A percentile compares a stretch with the other conserved stretches of the same genome.
Evolutionary conservation across 2,888 invertebrate species (phyloP).

Genomic region (Agriopis leucophaearia): DNA sequence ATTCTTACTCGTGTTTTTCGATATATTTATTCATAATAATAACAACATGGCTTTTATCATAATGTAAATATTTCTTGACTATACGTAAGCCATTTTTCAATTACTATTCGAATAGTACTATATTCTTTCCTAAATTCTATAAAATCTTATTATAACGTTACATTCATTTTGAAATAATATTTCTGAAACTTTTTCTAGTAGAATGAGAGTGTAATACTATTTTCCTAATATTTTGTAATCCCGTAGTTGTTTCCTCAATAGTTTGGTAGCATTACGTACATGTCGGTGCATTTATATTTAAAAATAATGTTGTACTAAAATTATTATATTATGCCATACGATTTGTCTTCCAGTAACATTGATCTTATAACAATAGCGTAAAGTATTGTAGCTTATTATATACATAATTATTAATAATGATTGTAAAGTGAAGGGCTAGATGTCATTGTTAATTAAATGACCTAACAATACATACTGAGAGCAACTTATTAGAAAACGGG

Average conservation of each 20-base stretch:
- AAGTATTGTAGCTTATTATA: slow-evolving; percentile 84
- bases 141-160: slow-evolving; percentile 34
- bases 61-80: slow-evolving; percentile 71
- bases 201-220: slow-evolving; percentile 75
- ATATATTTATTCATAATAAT: slow-evolving; percentile 60
- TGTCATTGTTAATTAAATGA: slow-evolving; percentile 50
- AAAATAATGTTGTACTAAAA: slow-evolving; percentile 74
- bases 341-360: slow-evolving; percentile 87
- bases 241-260: slow-evolving; percentile 77
- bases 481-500: background rate
- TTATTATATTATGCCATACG: slow-evolving; percentile 84
- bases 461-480: slow-evolving; percentile 3
- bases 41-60: slow-evolving; percentile 51
- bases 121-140: slow-evolving; percentile 38
- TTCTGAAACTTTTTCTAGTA: slow-evolving; percentile 77
- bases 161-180: slow-evolving; percentile 58
- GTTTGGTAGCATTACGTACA: slow-evolving; percentile 78
- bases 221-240: slow-evolving; percentile 82
- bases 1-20: slow-evolving; percentile 63
- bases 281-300: slow-evolving; percentile 82
- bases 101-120: slow-evolving; percentile 41
- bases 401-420: slow-evolving; percentile 71
- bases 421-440: slow-evolving; percentile 67
- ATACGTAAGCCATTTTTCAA: slow-evolving; percentile 72
- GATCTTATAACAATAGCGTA: slow-evolving; percentile 84